Conservation (phyloP, 1,140 invertebrate genomes). For the Sitobion miscanthi region DNA sequence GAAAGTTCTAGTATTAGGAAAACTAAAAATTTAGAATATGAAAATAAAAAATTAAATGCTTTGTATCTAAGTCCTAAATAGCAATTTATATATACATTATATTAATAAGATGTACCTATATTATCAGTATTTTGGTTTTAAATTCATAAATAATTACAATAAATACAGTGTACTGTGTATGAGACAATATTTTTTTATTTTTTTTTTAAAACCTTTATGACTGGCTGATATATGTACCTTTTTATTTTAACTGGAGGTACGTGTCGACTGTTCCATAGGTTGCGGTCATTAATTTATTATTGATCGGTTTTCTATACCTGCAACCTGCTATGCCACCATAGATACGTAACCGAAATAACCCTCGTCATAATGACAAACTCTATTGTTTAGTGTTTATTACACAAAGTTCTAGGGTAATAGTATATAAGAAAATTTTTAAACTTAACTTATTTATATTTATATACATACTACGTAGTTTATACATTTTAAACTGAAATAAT, state of each 20-base stretch:
- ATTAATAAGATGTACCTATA: not conserved
- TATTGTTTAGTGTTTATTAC: not conserved
- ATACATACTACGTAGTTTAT: not conserved
- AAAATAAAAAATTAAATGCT: no score
- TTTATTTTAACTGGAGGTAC: not conserved
- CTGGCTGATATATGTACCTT: no score
- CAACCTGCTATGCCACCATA: not conserved
- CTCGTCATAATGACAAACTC: not conserved
- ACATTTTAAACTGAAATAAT: not conserved
- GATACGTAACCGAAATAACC: not conserved
- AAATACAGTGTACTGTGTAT: not conserved
- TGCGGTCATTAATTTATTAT: slow-evolving; percentile 26
- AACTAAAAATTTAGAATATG: no score
- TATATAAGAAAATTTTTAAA: not conserved
- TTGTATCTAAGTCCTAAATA: not conserved
- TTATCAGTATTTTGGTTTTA: not conserved
- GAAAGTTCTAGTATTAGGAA: no score
- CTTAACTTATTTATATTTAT: not conserved
- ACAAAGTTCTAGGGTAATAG: not conserved
- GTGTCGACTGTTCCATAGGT: not conserved
- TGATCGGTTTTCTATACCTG: slow-evolving; percentile 23
- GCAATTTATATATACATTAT: not conserved
- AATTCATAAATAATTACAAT: not conserved
- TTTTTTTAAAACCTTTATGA: not conserved
- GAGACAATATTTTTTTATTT: not conserved